Conservation (phyloP, 2,888 invertebrate genomes). For the Caenorhabditis afra region DNA sequence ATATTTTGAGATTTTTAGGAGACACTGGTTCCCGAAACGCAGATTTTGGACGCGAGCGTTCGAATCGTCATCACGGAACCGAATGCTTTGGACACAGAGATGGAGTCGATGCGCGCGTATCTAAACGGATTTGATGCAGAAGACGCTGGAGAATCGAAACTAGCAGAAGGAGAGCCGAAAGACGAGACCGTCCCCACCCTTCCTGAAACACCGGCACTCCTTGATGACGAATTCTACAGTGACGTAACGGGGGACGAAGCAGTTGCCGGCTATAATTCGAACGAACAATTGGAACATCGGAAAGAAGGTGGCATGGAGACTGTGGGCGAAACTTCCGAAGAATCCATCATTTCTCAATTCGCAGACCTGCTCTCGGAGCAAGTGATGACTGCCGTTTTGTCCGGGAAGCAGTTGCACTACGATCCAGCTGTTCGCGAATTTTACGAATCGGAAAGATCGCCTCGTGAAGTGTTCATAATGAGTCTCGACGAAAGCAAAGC, state of each 20-base stretch:
- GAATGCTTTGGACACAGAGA: conserved; percentile 29
- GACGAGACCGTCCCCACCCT: too few species aligned
- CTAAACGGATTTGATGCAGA: conserved; percentile 32
- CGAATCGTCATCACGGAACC: background rate
- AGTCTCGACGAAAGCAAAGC: conserved; percentile 8
- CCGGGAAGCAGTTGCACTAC: conserved; percentile 3
- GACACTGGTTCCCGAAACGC: conserved; percentile 37
- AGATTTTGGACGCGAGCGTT: conserved; percentile 20
- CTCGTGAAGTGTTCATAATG: conserved; percentile 16
- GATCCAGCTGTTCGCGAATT: conserved; percentile 19
- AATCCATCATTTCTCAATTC: conserved; percentile 7
- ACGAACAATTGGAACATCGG: background rate
- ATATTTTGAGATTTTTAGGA: too few species aligned
- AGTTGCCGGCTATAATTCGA: too few species aligned
- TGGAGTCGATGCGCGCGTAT: conserved; percentile 46
- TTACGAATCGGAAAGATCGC: conserved; percentile 8
- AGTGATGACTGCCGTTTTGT: conserved; percentile 16
- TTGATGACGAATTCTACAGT: too few species aligned
- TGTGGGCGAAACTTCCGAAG: conserved; percentile 1
- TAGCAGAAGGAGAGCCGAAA: background rate
- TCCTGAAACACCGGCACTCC: too few species aligned
- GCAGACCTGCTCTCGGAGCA: conserved; percentile 24
- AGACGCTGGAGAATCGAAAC: background rate
- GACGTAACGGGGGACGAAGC: too few species aligned
- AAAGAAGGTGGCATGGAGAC: conserved; percentile 19